Evolutionary conservation across 2,113 vertebrate genomes (phyloP), one percentile per base, ranked within the genome.

Genomic region (Brachyhypopomus gauderio): DNA sequence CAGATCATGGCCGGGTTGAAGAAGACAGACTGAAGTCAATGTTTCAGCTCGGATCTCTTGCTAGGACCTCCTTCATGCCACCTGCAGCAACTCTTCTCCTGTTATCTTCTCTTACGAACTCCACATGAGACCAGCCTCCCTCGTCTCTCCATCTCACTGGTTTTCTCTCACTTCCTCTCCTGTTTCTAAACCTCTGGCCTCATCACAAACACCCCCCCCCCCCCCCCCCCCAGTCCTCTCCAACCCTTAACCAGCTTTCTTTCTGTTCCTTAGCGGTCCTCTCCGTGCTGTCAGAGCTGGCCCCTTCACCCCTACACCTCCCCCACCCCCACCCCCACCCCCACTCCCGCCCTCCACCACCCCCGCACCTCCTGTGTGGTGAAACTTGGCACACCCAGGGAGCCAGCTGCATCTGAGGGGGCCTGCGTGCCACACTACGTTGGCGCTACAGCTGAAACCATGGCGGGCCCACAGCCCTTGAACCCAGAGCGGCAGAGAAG

Each of bases 371-470:
- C 83, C 86, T 86, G 87, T 59, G 85, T 84, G 86, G 88, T 88
- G 87, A 90, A 91, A 93, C 91, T 93, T 93, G 92, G 93, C 93
- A 93, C 92, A 90, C 89, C 88, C 89, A 80, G 85, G 84, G 89
- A 92, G 92, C 92, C 30, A 93, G 92, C 92, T 93, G 92, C 91
- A 91, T 75, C 62, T 52, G 84, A 84, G 78, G 75, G 88, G 89
- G 86, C 89, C 87, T 89, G 75, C 66, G 82, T 80, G 77, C 80
- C 60, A 85, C 41, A 19, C 45, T 88, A 75, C 88, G 86, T 86
- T 85, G 86, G 86, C 86, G 89, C 90, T 89, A 85, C 88, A 72
- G 62, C 56, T 62, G 63, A 74, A 70, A 82, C 72, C 79, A 81
- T 48, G 55, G 72, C 87, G 88, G 48, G 84, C 83, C 72, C 63